Evolutionary conservation across 2,113 vertebrate genomes (phyloP), one percentile per base, ranked within the genome.

Genomic region (Rhinoderma darwinii): DNA sequence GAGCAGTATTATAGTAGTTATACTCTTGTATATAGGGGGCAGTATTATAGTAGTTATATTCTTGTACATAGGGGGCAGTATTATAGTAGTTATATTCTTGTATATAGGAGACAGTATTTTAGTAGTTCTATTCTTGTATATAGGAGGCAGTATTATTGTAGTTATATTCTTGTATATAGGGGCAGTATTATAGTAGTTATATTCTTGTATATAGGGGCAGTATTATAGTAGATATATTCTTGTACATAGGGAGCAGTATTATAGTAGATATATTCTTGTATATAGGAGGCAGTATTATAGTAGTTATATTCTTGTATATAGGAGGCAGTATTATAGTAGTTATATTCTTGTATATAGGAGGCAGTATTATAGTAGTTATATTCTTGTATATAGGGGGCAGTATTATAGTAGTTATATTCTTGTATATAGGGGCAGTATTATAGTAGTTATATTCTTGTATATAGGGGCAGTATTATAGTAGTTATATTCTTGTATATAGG

Each of bases 341-440:
- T 59, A 59, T 59, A 59, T 59, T 59, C 54, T 20, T 51, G 50
- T 51, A 51, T 20, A 51, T 20, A 51, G 50, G 54, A 10, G 66
- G 66, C 66, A 70, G 66, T 70, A 70, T 70, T 70, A 70, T 70
- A 70, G 66, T 70, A 70, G 66, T 70, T 70, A 70, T 66, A 66
- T 66, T 66, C 61, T 70, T 70, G 66, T 70, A 70, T 4, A 70
- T 37, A 70, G 66, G 66, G 6, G 66, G 66, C 66, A 70, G 66
- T 70, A 66, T 66, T 66, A 66, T 66, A 66, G 61, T 32, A 32
- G 66, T 70, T 70, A 70, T 37, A 70, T 70, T 70, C 32, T 66
- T 66, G 61, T 66, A 66, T 6, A 63, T 63, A 63, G 59, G 11
- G 27, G 54, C 56, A 59, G 56, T 25, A 59, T 59, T 59, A 59